These are phyloP conservation scores for Margaritifera margaritifera DNA, from an alignment of 2,888 invertebrate genomes.

Conservation along the genomic window DNA sequence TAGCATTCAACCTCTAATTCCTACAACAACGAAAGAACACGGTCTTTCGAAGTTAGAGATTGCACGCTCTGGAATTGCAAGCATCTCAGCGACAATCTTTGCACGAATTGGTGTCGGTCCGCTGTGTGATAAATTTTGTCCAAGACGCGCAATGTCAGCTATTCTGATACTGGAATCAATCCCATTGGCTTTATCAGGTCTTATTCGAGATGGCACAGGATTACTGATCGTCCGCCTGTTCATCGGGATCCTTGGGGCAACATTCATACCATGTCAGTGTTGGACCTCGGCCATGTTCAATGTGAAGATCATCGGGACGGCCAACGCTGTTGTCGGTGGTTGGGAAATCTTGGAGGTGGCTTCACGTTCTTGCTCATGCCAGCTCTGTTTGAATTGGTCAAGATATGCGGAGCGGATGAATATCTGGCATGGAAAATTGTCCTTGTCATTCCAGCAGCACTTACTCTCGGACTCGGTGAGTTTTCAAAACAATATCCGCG, in stretches of 20 bases:
- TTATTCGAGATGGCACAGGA: constrained; percentile 13
- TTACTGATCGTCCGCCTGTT: constrained; percentile 18
- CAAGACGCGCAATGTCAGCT: constrained; percentile 21
- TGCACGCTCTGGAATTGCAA: constrained; percentile 22
- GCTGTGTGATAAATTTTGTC: constrained; percentile 28
- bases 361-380: constrained; percentile 24
- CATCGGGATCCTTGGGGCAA: constrained; percentile 20
- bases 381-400: constrained; percentile 11
- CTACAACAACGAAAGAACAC: constrained; percentile 5
- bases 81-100: constrained; percentile 10
- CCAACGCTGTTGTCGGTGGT: constrained; percentile 23
- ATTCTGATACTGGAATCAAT: constrained; percentile 23
- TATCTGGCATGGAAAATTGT: constrained; percentile 23
- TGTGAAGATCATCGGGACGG: constrained; percentile 11
- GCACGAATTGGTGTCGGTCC: constrained; percentile 17
- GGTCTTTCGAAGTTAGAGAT: constrained; percentile 7
- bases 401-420: constrained; percentile 8
- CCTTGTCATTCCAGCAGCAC: constrained; percentile 12
- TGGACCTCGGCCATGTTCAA: constrained; percentile 16
- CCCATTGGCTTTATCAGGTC: constrained; percentile 24
- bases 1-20: neutral
- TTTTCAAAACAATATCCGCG: neutral
- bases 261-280: constrained; percentile 22
- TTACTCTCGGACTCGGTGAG: constrained; percentile 14
- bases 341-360: constrained; percentile 23